phyloP scores from a whole-genome alignment of 2,888 invertebrate genomes.

The Napeogenes inachia region DNA sequence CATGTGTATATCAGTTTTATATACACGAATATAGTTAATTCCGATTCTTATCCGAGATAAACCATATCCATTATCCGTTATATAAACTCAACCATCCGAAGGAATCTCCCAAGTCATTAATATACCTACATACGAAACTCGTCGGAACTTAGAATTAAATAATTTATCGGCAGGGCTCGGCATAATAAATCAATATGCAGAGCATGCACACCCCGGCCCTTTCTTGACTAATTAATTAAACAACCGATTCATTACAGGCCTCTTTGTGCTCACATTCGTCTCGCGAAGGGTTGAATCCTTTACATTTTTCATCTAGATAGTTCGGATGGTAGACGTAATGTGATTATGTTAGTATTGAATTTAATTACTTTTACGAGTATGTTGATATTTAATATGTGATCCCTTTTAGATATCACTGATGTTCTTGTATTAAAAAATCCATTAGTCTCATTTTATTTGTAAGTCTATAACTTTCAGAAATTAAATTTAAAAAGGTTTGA shows the following conservation, averaged over 20 bases:
- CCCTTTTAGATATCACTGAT: no score
- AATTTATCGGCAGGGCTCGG: conserved; percentile 68
- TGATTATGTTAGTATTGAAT: conserved; percentile 16
- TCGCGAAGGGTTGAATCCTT: conserved; percentile 52
- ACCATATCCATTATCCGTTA: conserved; percentile 2
- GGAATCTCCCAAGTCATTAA: conserved; percentile 28
- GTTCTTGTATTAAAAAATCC: no score
- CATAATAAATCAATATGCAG: conserved; percentile 77
- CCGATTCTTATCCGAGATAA: neutral
- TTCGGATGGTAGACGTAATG: conserved; percentile 22
- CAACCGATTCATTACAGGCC: conserved; percentile 85
- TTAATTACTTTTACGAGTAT: conserved; percentile 8
- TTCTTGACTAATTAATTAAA: conserved; percentile 84
- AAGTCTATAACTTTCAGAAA: no score
- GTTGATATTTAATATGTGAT: neutral
- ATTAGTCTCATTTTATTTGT: no score
- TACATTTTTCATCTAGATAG: conserved; percentile 34
- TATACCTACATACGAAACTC: conserved; percentile 42
- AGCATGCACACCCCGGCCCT: conserved; percentile 71
- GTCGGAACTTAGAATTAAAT: conserved; percentile 73
- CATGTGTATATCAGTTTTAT: no score
- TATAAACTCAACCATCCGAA: conserved; percentile 15
- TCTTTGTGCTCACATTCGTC: conserved; percentile 75
- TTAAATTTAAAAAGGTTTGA: no score
- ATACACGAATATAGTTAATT: neutral